A percentile compares a stretch with the other conserved stretches of the same genome.
Conservation (phyloP, 2,113 vertebrate species). For the Pagrus major region DNA sequence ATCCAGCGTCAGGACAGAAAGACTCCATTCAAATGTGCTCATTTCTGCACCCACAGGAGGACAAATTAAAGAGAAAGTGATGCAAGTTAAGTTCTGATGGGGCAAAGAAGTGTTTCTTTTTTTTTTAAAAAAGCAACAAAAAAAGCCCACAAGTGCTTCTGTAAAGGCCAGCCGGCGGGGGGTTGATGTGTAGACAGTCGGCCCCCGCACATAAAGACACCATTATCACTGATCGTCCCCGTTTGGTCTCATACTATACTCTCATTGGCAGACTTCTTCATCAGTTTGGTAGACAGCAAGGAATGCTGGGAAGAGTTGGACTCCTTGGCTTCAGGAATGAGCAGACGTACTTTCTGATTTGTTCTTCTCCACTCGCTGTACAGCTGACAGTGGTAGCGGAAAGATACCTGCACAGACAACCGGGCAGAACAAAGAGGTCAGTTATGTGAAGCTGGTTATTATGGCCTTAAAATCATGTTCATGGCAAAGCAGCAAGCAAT, state of each 20-base stretch:
- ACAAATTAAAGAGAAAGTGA: constrained; percentile 7
- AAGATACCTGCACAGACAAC: constrained; percentile 88
- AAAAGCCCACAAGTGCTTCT: constrained; percentile 59
- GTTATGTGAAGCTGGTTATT: neutral
- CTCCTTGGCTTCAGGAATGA: constrained; percentile 87
- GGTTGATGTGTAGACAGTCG: constrained; percentile 21
- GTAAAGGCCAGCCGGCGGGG: constrained; percentile 53
- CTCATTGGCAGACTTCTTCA: constrained; percentile 90
- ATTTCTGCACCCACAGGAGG: constrained; percentile 11
- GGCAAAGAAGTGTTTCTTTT: constrained; percentile 28
- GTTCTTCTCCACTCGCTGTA: constrained; percentile 97
- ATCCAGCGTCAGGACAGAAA: constrained; percentile 21
- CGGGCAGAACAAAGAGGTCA: neutral
- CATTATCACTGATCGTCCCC: neutral
- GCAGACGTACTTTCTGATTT: constrained; percentile 94
- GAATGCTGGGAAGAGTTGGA: constrained; percentile 87
- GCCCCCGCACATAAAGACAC: constrained; percentile 39
- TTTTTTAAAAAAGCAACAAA: too few species aligned
- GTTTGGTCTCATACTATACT: constrained; percentile 88
- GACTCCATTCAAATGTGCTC: neutral
- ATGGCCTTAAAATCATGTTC: neutral
- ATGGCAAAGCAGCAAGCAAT: neutral
- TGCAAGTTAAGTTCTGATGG: constrained; percentile 53
- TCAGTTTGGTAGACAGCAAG: constrained; percentile 87
- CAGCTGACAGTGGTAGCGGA: constrained; percentile 98